Percentiles rank a stretch among this genome's conserved stretches.
These are phyloP conservation scores for Laupala kohalensis DNA, from an alignment of 1,140 invertebrate genomes.

Conservation along the genomic window DNA sequence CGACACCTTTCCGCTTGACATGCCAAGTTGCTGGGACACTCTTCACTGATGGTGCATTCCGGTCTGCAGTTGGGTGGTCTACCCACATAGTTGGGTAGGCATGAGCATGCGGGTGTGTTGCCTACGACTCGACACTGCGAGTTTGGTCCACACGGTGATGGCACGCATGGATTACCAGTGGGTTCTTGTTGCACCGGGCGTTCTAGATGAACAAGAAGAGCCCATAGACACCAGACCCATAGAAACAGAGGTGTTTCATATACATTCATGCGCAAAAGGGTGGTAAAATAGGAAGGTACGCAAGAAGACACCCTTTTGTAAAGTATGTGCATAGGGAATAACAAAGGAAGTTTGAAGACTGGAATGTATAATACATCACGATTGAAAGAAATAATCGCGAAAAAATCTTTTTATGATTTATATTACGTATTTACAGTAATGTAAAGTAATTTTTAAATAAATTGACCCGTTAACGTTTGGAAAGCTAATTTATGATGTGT, in stretches of 20 bases:
- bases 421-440: too few species aligned
- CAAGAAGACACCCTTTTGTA: background rate
- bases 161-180: constrained; percentile 22
- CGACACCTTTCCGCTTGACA: constrained; percentile 23
- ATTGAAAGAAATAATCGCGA: too few species aligned
- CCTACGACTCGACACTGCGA: constrained; percentile 26
- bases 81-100: constrained; percentile 26
- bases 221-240: background rate
- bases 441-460: too few species aligned
- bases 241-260: too few species aligned
- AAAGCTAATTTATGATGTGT: too few species aligned
- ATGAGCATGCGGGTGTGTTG: constrained; percentile 24
- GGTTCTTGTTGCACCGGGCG: constrained; percentile 17
- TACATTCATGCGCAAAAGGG: too few species aligned
- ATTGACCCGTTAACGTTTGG: too few species aligned
- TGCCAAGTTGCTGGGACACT: constrained; percentile 20
- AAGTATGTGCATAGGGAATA: background rate
- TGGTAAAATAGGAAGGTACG: background rate
- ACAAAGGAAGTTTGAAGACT: too few species aligned
- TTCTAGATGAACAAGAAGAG: constrained; percentile 13
- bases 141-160: constrained; percentile 31
- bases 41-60: constrained; percentile 22
- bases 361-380: too few species aligned
- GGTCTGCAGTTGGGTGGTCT: constrained; percentile 24
- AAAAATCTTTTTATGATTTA: too few species aligned